Evolutionary conservation across 2,797 vertebrate genomes (phyloP).

Genomic region (Propithecus deckenii): DNA sequence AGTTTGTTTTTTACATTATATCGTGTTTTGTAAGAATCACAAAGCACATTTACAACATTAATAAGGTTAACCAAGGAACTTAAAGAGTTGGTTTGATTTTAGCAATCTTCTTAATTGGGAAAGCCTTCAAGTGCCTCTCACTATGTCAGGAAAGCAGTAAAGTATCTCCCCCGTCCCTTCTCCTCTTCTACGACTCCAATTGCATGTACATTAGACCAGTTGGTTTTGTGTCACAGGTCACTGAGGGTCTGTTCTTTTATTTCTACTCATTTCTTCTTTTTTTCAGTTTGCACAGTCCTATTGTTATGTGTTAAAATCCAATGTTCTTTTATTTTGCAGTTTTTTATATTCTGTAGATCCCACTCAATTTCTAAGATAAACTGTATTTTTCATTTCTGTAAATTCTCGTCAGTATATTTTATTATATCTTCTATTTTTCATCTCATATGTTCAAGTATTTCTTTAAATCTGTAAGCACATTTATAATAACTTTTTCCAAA

Average conservation of each 20-base stretch:
- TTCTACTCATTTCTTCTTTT: not conserved
- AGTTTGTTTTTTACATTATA: not conserved
- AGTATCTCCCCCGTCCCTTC: not conserved
- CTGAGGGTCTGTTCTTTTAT: not conserved
- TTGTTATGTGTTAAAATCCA: not conserved
- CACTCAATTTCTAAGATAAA: not conserved
- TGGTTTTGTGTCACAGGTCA: not conserved
- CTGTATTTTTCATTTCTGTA: not conserved
- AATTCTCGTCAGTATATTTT: not conserved
- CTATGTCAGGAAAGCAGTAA: no score
- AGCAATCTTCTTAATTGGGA: not conserved
- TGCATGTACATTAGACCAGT: not conserved
- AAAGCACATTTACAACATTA: not conserved
- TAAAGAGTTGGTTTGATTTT: not conserved
- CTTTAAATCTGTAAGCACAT: not conserved
- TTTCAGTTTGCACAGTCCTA: not conserved
- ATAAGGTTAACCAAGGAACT: not conserved
- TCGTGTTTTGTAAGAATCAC: not conserved
- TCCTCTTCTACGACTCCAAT: not conserved
- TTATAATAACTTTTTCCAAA: not conserved
- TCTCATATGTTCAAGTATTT: not conserved
- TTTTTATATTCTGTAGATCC: not conserved
- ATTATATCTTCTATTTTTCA: not conserved
- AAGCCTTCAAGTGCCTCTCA: not conserved
- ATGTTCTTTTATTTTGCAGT: not conserved